Conservation (phyloP, 2,797 vertebrate genomes). For the Anguilla marmorata region DNA sequence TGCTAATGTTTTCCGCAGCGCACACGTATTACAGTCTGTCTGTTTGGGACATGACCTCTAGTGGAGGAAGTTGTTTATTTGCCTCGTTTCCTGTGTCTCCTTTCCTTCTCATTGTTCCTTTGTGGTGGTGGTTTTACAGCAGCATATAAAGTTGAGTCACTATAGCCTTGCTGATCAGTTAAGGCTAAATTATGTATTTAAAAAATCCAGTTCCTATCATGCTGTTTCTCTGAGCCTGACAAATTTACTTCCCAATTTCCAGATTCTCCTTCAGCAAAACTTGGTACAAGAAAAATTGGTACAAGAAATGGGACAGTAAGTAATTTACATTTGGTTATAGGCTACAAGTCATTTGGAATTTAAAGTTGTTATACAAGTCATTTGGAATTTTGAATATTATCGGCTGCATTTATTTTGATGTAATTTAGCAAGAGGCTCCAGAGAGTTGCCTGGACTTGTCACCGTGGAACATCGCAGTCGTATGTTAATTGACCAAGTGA, state of each 20-base stretch:
- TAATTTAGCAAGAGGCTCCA: not conserved
- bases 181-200: not conserved
- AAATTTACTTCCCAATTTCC: no score
- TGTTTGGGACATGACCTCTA: not conserved
- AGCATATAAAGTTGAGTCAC: not conserved
- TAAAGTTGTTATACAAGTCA: not conserved
- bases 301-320: no score
- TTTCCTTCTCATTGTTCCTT: not conserved
- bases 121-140: not conserved
- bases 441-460: not conserved
- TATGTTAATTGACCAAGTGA: not conserved
- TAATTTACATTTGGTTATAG: no score
- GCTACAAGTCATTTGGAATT: no score
- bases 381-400: not conserved
- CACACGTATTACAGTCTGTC: not conserved
- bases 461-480: not conserved
- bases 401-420: not conserved
- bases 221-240: not conserved
- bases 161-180: not conserved
- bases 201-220: not conserved
- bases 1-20: not conserved
- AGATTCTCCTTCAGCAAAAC: not conserved
- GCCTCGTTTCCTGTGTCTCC: not conserved
- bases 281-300: no score
- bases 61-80: slow-evolving; percentile 26